phyloP scores from a whole-genome alignment of 1,140 invertebrate species.

The Trachymyrmex septentrionalis region DNA sequence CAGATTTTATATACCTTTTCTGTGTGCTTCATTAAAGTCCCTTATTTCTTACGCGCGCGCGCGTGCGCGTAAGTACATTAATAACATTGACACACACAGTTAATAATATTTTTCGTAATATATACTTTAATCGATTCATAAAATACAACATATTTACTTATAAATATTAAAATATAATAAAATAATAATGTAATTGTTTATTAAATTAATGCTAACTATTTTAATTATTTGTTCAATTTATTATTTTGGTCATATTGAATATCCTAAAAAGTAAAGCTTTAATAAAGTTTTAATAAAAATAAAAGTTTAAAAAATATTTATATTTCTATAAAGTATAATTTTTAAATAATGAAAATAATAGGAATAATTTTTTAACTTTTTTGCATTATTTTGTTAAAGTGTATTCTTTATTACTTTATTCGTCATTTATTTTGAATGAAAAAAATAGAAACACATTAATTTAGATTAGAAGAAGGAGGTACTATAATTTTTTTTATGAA shows the following conservation, averaged over 20 bases:
- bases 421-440: neutral
- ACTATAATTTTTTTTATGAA: too few relatives aligned
- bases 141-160: neutral
- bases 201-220: neutral
- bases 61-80: too few relatives aligned
- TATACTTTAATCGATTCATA: neutral
- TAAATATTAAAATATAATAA: neutral
- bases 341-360: neutral
- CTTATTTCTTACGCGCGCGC: too few relatives aligned
- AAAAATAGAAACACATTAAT: too few relatives aligned
- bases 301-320: neutral
- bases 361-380: neutral
- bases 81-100: too few relatives aligned
- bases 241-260: neutral
- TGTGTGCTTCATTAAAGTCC: too few relatives aligned
- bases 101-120: too few relatives aligned
- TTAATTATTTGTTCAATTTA: neutral
- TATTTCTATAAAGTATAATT: neutral
- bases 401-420: neutral
- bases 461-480: too few relatives aligned
- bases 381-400: too few relatives aligned
- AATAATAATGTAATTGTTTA: too few relatives aligned
- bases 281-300: neutral
- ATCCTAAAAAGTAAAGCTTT: neutral
- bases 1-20: too few relatives aligned